Evolutionary conservation across 1,140 invertebrate genomes (phyloP).

Genomic region (Eumaeus atala): DNA sequence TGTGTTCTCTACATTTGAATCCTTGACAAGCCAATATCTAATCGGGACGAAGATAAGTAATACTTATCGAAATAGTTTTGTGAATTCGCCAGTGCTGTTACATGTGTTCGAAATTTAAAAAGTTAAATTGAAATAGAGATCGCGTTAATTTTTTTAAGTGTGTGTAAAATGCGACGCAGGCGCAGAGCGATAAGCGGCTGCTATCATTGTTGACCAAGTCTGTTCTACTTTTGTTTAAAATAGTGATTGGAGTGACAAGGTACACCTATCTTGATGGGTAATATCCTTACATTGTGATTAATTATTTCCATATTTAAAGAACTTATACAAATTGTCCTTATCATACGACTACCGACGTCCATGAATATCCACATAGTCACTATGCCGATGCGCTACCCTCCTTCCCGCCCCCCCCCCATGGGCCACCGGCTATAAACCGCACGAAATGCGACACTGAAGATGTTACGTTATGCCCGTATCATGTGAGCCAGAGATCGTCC

Average conservation of each 20-base stretch:
- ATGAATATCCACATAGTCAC: too few relatives aligned
- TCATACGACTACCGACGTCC: too few relatives aligned
- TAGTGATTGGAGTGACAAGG: slow-evolving; percentile 45
- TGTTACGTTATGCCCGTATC: too few relatives aligned
- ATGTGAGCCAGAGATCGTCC: too few relatives aligned
- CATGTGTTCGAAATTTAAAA: slow-evolving; percentile 21
- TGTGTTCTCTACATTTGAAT: slow-evolving; percentile 31
- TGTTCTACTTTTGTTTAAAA: slow-evolving; percentile 50
- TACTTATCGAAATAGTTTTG: slow-evolving; percentile 55
- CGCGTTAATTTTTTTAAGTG: slow-evolving; percentile 20
- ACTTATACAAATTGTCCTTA: neutral
- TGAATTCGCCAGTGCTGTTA: slow-evolving; percentile 33
- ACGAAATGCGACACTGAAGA: too few relatives aligned
- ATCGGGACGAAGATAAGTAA: slow-evolving; percentile 54
- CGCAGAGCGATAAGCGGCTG: slow-evolving; percentile 52
- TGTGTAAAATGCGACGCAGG: slow-evolving; percentile 48
- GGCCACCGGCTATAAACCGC: too few relatives aligned
- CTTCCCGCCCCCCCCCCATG: too few relatives aligned
- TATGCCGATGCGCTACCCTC: too few relatives aligned
- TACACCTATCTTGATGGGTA: slow-evolving; percentile 35
- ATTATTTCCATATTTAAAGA: slow-evolving; percentile 15
- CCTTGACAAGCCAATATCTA: slow-evolving; percentile 61
- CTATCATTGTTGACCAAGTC: slow-evolving; percentile 56
- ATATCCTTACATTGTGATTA: slow-evolving; percentile 20
- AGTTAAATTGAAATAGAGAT: slow-evolving; percentile 9